A percentile compares a stretch with the other conserved stretches of the same genome.
phyloP scores from a whole-genome alignment of 2,888 invertebrate genomes.

The Torymus tubicola region DNA sequence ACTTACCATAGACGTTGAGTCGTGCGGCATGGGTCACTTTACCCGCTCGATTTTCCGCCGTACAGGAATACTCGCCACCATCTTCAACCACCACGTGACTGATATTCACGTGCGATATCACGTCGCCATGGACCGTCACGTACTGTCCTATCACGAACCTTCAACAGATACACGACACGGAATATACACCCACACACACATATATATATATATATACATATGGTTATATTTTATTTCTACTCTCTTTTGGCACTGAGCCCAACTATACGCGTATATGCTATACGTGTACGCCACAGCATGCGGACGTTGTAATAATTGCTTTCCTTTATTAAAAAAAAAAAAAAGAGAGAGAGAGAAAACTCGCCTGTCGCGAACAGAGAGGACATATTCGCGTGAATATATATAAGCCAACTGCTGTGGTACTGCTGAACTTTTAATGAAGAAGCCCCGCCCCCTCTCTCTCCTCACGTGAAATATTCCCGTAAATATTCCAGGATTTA shows the following conservation, averaged over 20 bases:
- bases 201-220: not conserved
- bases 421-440: slow-evolving; percentile 18
- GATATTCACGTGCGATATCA: slow-evolving; percentile 90
- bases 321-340: slow-evolving; percentile 37
- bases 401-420: not conserved
- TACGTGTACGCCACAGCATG: slow-evolving; percentile 7
- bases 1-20: slow-evolving; percentile 87
- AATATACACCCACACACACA: not conserved
- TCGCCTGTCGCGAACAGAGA: not conserved
- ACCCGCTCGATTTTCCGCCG: slow-evolving; percentile 86
- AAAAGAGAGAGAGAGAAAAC: slow-evolving; percentile 12
- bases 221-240: too few species aligned
- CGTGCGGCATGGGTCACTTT: slow-evolving; percentile 85
- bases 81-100: slow-evolving; percentile 87
- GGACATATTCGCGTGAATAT: not conserved
- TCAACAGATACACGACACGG: slow-evolving; percentile 61
- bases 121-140: slow-evolving; percentile 87
- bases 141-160: slow-evolving; percentile 88
- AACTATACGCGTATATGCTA: too few species aligned
- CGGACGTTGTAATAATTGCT: slow-evolving; percentile 5
- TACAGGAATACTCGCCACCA: slow-evolving; percentile 88
- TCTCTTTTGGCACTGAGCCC: too few species aligned
- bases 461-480: slow-evolving; percentile 36
- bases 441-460: slow-evolving; percentile 33
- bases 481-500: slow-evolving; percentile 47